Evolutionary conservation across 64 coral and sea anemone species (phyloP).

Genomic region (Cladopsammia gracilis): DNA sequence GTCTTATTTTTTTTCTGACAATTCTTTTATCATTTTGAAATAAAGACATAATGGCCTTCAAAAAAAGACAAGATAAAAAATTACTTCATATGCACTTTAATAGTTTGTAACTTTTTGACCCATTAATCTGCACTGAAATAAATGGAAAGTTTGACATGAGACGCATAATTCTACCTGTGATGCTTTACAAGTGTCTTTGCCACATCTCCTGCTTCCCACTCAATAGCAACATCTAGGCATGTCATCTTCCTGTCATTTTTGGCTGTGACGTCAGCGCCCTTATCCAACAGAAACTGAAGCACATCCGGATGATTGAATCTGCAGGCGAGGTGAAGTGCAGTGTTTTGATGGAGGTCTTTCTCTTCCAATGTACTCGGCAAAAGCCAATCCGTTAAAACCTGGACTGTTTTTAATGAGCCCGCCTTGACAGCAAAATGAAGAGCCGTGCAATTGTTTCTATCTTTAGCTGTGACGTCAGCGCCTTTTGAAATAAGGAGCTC

Average conservation of each 20-base stretch:
- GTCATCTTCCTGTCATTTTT: constrained; percentile 43
- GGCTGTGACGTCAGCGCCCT: constrained; percentile 59
- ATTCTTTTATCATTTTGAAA: too few species aligned
- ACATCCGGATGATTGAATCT: background rate
- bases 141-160: too few species aligned
- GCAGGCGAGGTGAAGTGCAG: constrained; percentile 64
- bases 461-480: background rate
- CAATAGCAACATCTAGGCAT: constrained; percentile 85
- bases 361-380: constrained; percentile 25
- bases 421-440: constrained; percentile 51
- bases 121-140: too few species aligned
- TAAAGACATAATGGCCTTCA: too few species aligned
- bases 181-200: constrained; percentile 70
- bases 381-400: background rate
- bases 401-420: constrained; percentile 37
- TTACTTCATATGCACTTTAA: too few species aligned
- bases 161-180: constrained; percentile 33
- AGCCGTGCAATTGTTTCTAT: background rate
- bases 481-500: constrained; percentile 8
- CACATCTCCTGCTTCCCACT: constrained; percentile 71
- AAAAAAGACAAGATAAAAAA: too few species aligned
- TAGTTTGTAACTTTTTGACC: too few species aligned
- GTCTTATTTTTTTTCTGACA: too few species aligned
- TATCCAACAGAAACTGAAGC: constrained; percentile 11
- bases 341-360: constrained; percentile 15